Conservation (phyloP, 2,113 vertebrate species). For the Coptodon rendalli region DNA sequence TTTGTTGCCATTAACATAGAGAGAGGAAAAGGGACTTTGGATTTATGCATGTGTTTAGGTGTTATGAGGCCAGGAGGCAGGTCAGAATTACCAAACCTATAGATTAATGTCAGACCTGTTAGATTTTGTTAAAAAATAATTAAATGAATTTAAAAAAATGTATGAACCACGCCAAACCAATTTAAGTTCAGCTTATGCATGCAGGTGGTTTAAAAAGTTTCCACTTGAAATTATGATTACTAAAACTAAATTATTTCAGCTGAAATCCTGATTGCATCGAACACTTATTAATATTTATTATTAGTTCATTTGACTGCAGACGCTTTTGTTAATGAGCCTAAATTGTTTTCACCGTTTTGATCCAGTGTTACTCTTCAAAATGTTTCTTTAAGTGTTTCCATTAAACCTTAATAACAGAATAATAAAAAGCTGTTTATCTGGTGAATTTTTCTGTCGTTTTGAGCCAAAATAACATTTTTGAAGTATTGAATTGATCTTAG, state of each 20-base stretch:
- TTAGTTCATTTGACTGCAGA: background rate
- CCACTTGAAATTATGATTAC: background rate
- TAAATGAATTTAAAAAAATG: background rate
- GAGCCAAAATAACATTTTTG: background rate
- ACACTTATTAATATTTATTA: background rate
- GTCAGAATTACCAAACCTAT: background rate
- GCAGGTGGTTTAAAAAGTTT: background rate
- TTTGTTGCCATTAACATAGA: slow-evolving; percentile 10
- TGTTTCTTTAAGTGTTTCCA: background rate
- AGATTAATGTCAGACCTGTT: slow-evolving; percentile 10
- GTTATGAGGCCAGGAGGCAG: background rate
- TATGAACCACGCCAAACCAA: background rate
- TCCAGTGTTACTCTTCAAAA: background rate
- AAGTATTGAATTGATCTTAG: background rate
- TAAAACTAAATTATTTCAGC: background rate
- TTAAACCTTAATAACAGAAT: background rate
- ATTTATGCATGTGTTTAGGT: slow-evolving; percentile 6
- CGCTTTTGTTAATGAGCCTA: background rate
- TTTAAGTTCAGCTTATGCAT: background rate
- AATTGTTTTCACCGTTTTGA: background rate
- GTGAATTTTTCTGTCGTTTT: background rate
- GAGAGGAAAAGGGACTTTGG: background rate
- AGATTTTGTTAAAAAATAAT: background rate
- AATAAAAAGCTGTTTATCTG: background rate
- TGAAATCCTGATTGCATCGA: background rate